Evolutionary conservation across 1,140 invertebrate species (phyloP).

Genomic region (Mactra quadrangularis): DNA sequence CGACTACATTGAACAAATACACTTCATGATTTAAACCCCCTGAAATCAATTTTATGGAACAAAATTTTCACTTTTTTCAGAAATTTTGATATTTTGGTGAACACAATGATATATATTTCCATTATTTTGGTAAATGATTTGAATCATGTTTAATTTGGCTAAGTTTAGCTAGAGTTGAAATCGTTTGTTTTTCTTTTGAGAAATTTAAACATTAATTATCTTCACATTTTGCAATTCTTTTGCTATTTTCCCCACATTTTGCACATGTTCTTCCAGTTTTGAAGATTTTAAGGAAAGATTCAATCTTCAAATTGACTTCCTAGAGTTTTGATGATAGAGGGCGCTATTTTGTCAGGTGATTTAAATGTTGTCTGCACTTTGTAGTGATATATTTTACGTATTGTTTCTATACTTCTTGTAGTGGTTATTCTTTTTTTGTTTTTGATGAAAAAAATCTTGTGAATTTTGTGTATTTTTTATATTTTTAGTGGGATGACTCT

Average conservation of each 20-base stretch:
- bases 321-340: slow-evolving; percentile 51
- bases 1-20: no score
- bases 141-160: no score
- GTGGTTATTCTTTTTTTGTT: not conserved
- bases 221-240: no score
- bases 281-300: slow-evolving; percentile 52
- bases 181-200: no score
- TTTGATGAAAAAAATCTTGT: not conserved
- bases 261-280: slow-evolving; percentile 54
- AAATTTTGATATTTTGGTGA: no score
- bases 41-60: no score
- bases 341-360: slow-evolving; percentile 58
- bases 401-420: not conserved
- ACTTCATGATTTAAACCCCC: no score
- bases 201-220: no score
- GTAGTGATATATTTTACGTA: not conserved
- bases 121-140: no score
- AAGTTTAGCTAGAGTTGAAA: no score
- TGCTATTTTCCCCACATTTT: not conserved
- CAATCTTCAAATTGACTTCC: slow-evolving; percentile 52
- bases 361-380: slow-evolving; percentile 53
- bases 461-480: not conserved
- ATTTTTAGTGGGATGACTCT: not conserved
- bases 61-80: no score
- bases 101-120: no score